Conservation (phyloP, 2,888 invertebrate genomes). For the Thumatha senex region DNA sequence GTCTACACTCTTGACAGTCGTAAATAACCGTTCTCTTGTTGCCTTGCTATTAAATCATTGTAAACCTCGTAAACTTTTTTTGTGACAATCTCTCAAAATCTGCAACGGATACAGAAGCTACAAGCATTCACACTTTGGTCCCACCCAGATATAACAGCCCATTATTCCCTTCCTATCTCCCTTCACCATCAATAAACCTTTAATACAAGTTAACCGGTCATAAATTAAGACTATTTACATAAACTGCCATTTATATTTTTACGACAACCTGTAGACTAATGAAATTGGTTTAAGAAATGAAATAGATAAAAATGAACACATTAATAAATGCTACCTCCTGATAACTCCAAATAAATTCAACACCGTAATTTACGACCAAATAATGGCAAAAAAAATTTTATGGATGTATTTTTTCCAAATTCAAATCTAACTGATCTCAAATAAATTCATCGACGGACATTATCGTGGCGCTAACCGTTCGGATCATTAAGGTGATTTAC, state of each 20-base stretch:
- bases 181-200: neutral
- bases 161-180: neutral
- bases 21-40: no score
- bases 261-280: neutral
- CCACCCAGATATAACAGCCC: neutral
- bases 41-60: no score
- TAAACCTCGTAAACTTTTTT: no score
- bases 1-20: no score
- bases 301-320: constrained; percentile 1
- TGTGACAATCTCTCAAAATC: no score
- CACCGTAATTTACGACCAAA: neutral
- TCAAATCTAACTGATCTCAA: neutral
- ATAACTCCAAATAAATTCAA: neutral
- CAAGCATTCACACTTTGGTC: neutral
- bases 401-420: neutral
- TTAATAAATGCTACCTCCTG: neutral
- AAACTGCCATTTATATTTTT: neutral
- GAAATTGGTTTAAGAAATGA: neutral
- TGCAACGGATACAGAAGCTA: no score
- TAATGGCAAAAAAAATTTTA: neutral
- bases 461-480: constrained; percentile 12
- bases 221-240: neutral
- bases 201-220: neutral
- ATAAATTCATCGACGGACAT: constrained; percentile 10
- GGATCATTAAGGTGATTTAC: constrained; percentile 30